Conservation (phyloP, 2,113 vertebrate genomes). For the Mormoops blainvillei region DNA sequence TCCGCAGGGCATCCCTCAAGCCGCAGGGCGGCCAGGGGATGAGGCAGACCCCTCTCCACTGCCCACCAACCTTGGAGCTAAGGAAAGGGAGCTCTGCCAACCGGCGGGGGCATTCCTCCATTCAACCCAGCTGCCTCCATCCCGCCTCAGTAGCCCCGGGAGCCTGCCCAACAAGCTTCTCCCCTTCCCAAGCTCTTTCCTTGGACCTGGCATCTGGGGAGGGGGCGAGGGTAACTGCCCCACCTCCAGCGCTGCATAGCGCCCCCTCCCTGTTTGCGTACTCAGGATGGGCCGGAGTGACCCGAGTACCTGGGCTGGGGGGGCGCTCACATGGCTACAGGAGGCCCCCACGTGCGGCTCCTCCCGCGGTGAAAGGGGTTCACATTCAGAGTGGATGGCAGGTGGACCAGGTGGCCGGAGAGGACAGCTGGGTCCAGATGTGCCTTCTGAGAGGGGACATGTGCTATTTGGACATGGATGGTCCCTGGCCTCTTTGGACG, state of each 20-base stretch:
- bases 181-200: not conserved
- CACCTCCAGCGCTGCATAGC: not conserved
- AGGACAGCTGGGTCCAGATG: slow-evolving; percentile 61
- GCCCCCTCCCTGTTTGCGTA: not conserved
- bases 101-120: not conserved
- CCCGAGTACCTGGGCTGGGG: slow-evolving; percentile 47
- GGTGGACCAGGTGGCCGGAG: slow-evolving; percentile 39
- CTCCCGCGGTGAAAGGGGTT: slow-evolving; percentile 46
- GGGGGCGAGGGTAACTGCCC: not conserved
- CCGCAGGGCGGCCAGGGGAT: not conserved
- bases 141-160: not conserved
- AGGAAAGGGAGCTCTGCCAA: not conserved
- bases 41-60: not conserved
- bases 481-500: not conserved
- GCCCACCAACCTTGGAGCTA: not conserved
- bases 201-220: slow-evolving; percentile 11
- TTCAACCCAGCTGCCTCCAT: not conserved
- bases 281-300: slow-evolving; percentile 40
- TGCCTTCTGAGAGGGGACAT: slow-evolving; percentile 37
- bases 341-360: slow-evolving; percentile 70
- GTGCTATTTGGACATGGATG: slow-evolving; percentile 36
- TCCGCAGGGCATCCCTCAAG: not conserved
- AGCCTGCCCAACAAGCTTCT: not conserved
- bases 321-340: slow-evolving; percentile 61
- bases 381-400: not conserved